A percentile compares a stretch with the other conserved stretches of the same genome.
Evolutionary conservation across 2,113 vertebrate species (phyloP).

Genomic region (Epinephelus cyanopodus): DNA sequence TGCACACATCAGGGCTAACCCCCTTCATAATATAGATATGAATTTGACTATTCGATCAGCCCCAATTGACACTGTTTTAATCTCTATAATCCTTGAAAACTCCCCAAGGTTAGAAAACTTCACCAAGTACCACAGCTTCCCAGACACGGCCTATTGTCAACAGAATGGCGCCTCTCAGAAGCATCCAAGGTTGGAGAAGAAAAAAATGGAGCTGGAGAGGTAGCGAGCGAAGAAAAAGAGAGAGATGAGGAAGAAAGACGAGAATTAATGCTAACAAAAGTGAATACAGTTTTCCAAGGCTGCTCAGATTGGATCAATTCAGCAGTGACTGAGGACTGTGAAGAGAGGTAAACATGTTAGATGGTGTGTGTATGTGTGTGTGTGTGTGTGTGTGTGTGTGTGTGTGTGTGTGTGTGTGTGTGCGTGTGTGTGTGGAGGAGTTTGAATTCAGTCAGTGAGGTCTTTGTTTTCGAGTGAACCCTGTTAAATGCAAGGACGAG

Average conservation of each 20-base stretch:
- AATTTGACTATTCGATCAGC: not conserved
- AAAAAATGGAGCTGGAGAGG: slow-evolving; percentile 28
- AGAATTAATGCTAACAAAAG: slow-evolving; percentile 52
- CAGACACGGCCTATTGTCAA: slow-evolving; percentile 48
- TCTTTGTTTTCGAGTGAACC: slow-evolving; percentile 57
- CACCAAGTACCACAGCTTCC: slow-evolving; percentile 33
- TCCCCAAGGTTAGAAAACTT: slow-evolving; percentile 58
- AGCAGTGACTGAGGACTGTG: slow-evolving; percentile 46
- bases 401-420: not conserved
- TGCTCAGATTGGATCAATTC: slow-evolving; percentile 73
- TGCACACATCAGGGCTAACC: too few species aligned
- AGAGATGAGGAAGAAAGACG: slow-evolving; percentile 34
- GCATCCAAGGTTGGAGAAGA: slow-evolving; percentile 60
- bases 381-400: slow-evolving; percentile 5
- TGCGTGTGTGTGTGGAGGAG: slow-evolving; percentile 28
- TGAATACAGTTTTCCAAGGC: slow-evolving; percentile 73
- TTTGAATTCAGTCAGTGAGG: slow-evolving; percentile 46
- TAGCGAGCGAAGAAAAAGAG: slow-evolving; percentile 30
- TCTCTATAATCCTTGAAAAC: slow-evolving; percentile 67
- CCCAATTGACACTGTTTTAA: slow-evolving; percentile 9
- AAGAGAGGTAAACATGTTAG: slow-evolving; percentile 59
- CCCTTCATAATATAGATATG: too few species aligned
- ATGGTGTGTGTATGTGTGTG: slow-evolving; percentile 12
- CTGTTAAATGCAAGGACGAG: slow-evolving; percentile 45
- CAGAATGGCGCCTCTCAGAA: slow-evolving; percentile 44